A percentile compares a stretch with the other conserved stretches of the same genome.
Conservation (phyloP, 2,113 vertebrate genomes). For the Sporophila hypoxantha region DNA sequence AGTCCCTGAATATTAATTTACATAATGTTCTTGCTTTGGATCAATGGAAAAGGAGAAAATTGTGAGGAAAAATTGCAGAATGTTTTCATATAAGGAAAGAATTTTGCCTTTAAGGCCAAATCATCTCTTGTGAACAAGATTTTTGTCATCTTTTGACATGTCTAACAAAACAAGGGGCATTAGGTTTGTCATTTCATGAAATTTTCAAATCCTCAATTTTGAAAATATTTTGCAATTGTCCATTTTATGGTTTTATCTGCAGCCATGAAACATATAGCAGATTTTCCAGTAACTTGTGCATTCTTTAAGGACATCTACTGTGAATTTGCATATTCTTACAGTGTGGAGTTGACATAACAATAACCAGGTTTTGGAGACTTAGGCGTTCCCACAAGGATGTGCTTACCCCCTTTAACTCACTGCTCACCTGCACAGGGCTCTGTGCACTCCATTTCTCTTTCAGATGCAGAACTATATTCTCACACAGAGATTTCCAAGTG, state of each 20-base stretch:
- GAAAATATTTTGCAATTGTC: neutral
- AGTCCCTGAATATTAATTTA: neutral
- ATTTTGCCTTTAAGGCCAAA: neutral
- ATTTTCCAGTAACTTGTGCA: neutral
- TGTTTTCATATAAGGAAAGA: neutral
- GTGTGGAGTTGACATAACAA: neutral
- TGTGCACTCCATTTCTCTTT: neutral
- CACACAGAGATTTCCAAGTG: neutral
- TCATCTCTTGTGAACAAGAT: neutral
- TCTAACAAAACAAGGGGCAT: neutral
- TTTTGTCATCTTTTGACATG: neutral
- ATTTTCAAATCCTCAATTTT: neutral
- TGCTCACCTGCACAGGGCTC: neutral
- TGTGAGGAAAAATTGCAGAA: neutral
- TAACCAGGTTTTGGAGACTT: neutral
- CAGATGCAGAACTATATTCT: neutral
- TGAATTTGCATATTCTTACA: neutral
- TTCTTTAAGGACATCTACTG: neutral
- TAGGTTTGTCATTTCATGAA: neutral
- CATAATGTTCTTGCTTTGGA: neutral
- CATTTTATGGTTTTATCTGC: neutral
- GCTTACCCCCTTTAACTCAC: neutral
- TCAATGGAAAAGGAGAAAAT: neutral
- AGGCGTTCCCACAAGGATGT: neutral
- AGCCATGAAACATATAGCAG: neutral